Base-by-base conservation (phyloP, 2,888 invertebrate genomes). In the Heliconius charithonia region DNA sequence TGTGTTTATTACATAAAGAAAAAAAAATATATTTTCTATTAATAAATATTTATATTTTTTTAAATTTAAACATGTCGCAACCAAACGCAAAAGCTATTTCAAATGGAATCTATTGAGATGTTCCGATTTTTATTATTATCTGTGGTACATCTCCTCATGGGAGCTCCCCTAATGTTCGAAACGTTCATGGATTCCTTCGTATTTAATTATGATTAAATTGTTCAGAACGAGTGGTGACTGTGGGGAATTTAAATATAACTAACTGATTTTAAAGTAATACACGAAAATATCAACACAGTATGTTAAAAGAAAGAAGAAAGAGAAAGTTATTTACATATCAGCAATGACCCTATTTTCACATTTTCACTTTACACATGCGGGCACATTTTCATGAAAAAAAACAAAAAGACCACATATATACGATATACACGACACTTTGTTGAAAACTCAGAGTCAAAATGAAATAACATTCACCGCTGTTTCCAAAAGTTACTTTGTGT, bases 191-290 rank as follows among this genome's bases (percentile, higher is more conserved):
- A 41, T 74, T 74, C 37, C 63, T 63, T 74, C 63, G 37, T 74
- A 63, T 74, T 74, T 74, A 74, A 74, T 74, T 74, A 74, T 74
- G 63, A 41, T 41, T 32, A 32, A 72, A 71, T 71, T 51, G 73
- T 73, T 19, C 41, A 41, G 41, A 62, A 10, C 41, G 27, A 41
- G 19, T 37, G 74, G 41, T 74, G 37, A 25, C 37, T 74, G 37
- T 45, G 37, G 63, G 62, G 62, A 74, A 41, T 74, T 74, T n/a
- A n/a, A n/a, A n/a, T n/a, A n/a, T n/a, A n/a, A n/a, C n/a, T n/a
- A n/a, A n/a, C n/a, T n/a, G 22, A 45, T 51, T 51, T 51, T 9
- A 51, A 51, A 22, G 22, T 22, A 51, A 51, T 7, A 22, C 10
- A 37, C n/a, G 22, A 37, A 37, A n/a, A 32, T 67, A 22, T 29